A percentile compares a stretch with the other conserved stretches of the same genome.
These are phyloP conservation scores for Lepidochrysops patricia DNA, from an alignment of 2,888 invertebrate species.

Conservation along the genomic window DNA sequence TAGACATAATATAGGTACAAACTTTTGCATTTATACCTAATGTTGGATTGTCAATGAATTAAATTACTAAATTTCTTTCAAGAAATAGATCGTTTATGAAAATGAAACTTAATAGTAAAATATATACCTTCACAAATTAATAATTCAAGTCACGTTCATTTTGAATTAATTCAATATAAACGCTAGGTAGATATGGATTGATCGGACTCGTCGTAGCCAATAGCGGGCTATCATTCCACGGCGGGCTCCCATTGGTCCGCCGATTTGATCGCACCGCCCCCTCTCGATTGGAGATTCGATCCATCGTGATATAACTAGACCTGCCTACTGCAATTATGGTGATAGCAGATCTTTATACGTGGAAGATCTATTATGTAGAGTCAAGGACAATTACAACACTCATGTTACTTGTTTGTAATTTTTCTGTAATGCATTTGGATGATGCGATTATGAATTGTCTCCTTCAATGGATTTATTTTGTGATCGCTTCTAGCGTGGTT, in stretches of 20 bases:
- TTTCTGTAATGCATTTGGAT: background rate
- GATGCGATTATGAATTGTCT: background rate
- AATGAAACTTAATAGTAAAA: too few relatives aligned
- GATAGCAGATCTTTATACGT: background rate
- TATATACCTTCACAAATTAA: too few relatives aligned
- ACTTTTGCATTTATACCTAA: too few relatives aligned
- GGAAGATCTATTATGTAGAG: too few relatives aligned
- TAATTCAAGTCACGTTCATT: constrained; percentile 31
- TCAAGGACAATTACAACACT: background rate
- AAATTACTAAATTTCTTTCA: too few relatives aligned
- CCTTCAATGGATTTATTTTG: background rate
- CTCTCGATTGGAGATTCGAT: constrained; percentile 1
- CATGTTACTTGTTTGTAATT: background rate
- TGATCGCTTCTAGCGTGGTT: too few relatives aligned
- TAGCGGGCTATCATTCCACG: constrained; percentile 1
- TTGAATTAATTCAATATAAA: constrained; percentile 1
- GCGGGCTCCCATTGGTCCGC: background rate
- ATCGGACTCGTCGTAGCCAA: background rate
- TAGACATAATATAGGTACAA: too few relatives aligned
- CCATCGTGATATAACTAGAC: background rate
- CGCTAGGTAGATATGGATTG: background rate
- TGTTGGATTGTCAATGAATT: too few relatives aligned
- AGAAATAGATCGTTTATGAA: too few relatives aligned
- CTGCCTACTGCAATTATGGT: background rate
- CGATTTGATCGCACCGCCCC: background rate